These are phyloP conservation scores for Melanotaenia boesemani DNA, from an alignment of 2,797 vertebrate species.

Conservation along the genomic window DNA sequence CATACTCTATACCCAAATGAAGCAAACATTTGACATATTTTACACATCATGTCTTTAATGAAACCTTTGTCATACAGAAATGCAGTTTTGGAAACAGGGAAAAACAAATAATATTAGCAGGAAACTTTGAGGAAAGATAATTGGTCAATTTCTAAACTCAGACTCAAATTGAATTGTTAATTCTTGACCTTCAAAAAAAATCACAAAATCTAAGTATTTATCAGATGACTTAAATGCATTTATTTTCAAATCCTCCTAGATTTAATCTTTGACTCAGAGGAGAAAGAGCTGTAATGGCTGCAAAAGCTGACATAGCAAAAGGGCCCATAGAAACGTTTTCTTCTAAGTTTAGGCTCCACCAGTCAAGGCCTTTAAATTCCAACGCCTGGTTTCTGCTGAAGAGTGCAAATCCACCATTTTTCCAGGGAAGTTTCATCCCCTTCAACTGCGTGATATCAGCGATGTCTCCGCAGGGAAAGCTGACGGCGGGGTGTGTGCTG, in stretches of 20 bases:
- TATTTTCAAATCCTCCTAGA: neutral
- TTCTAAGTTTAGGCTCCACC: conserved; percentile 13
- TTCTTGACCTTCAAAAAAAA: neutral
- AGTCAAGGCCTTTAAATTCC: conserved; percentile 15
- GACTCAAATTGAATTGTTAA: neutral
- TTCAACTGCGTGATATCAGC: conserved; percentile 63
- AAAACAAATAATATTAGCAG: neutral
- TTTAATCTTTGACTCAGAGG: neutral
- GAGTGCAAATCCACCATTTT: neutral
- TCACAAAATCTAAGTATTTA: neutral
- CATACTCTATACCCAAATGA: neutral
- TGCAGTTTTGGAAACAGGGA: conserved; percentile 3
- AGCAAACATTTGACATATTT: conserved; percentile 6
- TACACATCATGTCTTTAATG: neutral
- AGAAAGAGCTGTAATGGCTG: neutral
- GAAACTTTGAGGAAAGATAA: neutral
- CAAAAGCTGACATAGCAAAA: neutral
- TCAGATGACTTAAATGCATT: neutral
- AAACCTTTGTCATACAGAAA: neutral
- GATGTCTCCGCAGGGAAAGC: conserved; percentile 78
- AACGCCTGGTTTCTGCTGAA: conserved; percentile 13
- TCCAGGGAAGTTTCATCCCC: neutral
- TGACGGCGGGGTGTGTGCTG: conserved; percentile 56
- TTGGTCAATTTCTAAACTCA: neutral
- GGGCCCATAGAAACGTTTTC: neutral